Percentiles rank a stretch among this genome's conserved stretches.
Evolutionary conservation across 2,113 vertebrate genomes (phyloP).

Genomic region (Saguinus imperator): DNA sequence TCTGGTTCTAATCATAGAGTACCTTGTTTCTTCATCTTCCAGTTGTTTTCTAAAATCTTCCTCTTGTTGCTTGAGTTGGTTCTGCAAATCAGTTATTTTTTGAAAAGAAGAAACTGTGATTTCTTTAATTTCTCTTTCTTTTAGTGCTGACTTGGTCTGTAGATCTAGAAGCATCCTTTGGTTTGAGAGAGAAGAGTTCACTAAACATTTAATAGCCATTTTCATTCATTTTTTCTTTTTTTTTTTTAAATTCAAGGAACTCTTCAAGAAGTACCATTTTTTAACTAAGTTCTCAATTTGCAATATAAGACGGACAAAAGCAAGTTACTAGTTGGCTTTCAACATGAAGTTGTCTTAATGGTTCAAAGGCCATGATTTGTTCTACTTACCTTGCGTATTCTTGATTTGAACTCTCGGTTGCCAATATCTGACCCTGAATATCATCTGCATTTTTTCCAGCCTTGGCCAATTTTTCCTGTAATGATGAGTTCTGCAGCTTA

Average conservation of each 20-base stretch:
- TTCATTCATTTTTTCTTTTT: background rate
- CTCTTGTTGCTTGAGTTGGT: constrained; percentile 85
- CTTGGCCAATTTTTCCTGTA: constrained; percentile 82
- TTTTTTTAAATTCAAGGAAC: background rate
- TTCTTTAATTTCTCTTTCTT: constrained; percentile 85
- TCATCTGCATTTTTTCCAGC: constrained; percentile 81
- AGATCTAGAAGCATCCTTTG: constrained; percentile 88
- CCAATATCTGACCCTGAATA: constrained; percentile 78
- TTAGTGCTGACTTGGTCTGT: constrained; percentile 86
- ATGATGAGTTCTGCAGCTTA: constrained; percentile 74
- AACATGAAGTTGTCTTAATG: background rate
- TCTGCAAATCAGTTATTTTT: constrained; percentile 80
- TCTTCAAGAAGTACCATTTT: background rate
- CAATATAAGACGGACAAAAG: background rate
- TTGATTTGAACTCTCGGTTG: constrained; percentile 82
- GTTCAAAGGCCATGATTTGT: background rate
- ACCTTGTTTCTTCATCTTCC: constrained; percentile 84
- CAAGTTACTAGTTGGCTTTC: background rate
- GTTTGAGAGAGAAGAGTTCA: constrained; percentile 49
- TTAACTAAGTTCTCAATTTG: background rate
- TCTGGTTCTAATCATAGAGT: background rate
- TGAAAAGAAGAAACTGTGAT: constrained; percentile 74
- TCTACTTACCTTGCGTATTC: constrained; percentile 86
- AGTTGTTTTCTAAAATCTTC: constrained; percentile 82
- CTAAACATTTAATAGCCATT: constrained; percentile 29